A percentile compares a stretch with the other conserved stretches of the same genome.
Evolutionary conservation across 2,113 vertebrate genomes (phyloP).

Genomic region (Pipra filicauda): DNA sequence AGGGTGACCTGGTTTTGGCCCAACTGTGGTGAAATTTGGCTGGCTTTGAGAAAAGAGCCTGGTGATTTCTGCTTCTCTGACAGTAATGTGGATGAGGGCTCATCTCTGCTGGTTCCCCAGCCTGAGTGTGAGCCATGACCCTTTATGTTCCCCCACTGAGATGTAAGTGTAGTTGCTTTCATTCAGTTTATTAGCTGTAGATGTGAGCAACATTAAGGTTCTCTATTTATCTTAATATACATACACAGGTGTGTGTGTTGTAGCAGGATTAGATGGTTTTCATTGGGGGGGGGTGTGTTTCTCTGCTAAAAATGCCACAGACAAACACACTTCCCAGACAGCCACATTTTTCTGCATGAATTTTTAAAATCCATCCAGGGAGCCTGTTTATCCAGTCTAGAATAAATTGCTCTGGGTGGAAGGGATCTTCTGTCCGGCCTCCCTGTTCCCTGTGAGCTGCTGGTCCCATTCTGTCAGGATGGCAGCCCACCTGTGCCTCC

Average conservation of each 20-base stretch:
- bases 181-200: not conserved
- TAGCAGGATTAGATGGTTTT: not conserved
- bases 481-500: not conserved
- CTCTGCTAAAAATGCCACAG: not conserved
- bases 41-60: not conserved
- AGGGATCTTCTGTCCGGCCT: not conserved
- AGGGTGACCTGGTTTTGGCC: not conserved
- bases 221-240: not conserved
- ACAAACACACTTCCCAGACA: not conserved
- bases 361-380: not conserved
- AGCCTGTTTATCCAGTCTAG: not conserved
- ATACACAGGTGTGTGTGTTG: fast-evolving
- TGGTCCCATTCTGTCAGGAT: fast-evolving
- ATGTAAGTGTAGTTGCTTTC: not conserved
- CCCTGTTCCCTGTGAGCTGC: not conserved
- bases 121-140: not conserved
- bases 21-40: not conserved
- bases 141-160: not conserved
- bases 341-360: not conserved
- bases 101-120: not conserved
- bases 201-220: not conserved
- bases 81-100: not conserved
- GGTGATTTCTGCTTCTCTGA: not conserved
- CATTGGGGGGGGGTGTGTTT: not conserved
- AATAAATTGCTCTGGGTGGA: not conserved